Evolutionary conservation across 2,888 invertebrate species (phyloP), one percentile per base, ranked within the genome.

Genomic region (Odontocolon sp.): DNA sequence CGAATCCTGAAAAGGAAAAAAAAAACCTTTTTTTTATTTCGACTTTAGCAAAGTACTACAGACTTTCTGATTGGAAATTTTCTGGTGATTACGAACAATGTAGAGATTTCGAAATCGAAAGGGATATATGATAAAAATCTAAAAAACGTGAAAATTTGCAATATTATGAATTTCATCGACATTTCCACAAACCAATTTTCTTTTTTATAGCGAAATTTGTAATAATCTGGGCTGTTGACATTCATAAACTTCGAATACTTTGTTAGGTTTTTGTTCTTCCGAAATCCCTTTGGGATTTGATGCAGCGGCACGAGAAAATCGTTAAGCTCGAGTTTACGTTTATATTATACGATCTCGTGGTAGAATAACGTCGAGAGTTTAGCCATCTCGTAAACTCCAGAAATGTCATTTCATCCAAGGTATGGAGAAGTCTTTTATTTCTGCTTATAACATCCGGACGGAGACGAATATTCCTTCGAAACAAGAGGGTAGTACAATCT

Each of bases 361-460:
- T 45, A 57, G 52, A 52, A 63, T 54, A 50, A 50, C 45, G 45
- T n/a, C 6, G 18, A 57, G 26, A 36, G 16, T 28, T 56, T n/a
- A 56, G 23, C 36, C 40, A 28, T 57, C 66, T 70, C 57, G 57
- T 75, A 66, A 70, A 76, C 40, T 54, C 38, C 42, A 11, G 59
- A 66, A 76, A 70, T 61, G 66, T 76, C 66, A 70, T 70, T 76
- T 66, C 66, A 45, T 40, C 31, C 14, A 23, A 45, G 21, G 31
- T 21, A 52, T 21, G 33, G 36, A 68, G 38, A 76, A 66, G 33
- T 28, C 14, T 54, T 47, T 64, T 28, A 33, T 8, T 64, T 76
- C 38, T 14, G 3, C n/a, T 31, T 33, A 47, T 21, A 8, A 21
- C 50, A 47, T 18, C 23, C 26, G 36, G 16, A 16, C 23, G n/a